A percentile compares a stretch with the other conserved stretches of the same genome.
Conservation (phyloP, 2,888 invertebrate species). For the Cataglyphis altisquamis region DNA sequence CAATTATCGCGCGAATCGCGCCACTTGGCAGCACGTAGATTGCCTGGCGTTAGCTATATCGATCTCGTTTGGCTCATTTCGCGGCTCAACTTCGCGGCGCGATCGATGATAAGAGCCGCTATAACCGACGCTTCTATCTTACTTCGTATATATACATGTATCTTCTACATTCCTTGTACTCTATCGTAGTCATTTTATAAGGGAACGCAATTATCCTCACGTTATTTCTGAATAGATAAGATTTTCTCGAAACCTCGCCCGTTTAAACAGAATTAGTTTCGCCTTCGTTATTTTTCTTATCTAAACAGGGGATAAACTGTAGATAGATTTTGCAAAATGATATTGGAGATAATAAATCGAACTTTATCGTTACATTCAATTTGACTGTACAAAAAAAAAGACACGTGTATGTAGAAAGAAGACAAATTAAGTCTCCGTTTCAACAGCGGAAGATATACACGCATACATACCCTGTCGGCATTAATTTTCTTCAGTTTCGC, state of each 20-base stretch:
- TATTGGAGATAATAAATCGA: not conserved
- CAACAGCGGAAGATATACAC: not conserved
- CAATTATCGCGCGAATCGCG: constrained; percentile 78
- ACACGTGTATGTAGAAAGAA: constrained; percentile 19
- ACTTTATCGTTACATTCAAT: constrained; percentile 22
- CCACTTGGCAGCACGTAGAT: constrained; percentile 74
- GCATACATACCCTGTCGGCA: constrained; percentile 9
- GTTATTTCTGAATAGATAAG: not conserved
- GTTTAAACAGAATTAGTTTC: not conserved
- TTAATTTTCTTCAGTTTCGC: constrained; percentile 54
- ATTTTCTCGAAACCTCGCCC: not conserved
- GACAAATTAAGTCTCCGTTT: constrained; percentile 33
- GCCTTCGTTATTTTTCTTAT: not conserved
- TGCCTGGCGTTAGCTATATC: constrained; percentile 71
- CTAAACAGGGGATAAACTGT: not conserved
- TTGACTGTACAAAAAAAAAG: not conserved
- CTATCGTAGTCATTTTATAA: not conserved
- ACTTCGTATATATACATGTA: not conserved
- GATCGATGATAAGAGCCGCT: constrained; percentile 71
- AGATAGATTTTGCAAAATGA: not conserved
- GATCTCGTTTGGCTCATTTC: constrained; percentile 74
- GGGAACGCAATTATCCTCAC: not conserved
- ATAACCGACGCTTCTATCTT: constrained; percentile 32
- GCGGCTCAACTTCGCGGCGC: constrained; percentile 66
- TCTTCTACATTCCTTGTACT: not conserved